Evolutionary conservation across 2,797 vertebrate species (phyloP).

Genomic region (Echeneis naucrates): DNA sequence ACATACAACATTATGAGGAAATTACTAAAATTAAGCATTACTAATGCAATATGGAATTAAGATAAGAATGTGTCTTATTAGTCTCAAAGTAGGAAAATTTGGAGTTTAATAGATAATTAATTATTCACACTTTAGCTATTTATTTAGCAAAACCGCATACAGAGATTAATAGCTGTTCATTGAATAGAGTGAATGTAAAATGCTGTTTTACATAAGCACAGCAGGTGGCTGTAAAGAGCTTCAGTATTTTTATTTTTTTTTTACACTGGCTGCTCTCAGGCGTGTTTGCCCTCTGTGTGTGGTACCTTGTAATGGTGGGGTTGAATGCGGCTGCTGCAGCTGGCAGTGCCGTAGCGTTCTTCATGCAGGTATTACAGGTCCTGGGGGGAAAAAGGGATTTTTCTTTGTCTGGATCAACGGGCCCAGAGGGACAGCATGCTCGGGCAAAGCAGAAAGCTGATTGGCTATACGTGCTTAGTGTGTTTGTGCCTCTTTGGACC

Average conservation of each 20-base stretch:
- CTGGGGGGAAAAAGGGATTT: slow-evolving; percentile 59
- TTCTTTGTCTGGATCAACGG: slow-evolving; percentile 71
- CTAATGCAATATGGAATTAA: slow-evolving; percentile 1
- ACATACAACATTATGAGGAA: not conserved
- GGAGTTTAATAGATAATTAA: slow-evolving; percentile 10
- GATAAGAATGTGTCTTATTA: not conserved
- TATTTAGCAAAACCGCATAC: not conserved
- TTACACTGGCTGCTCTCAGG: slow-evolving; percentile 32
- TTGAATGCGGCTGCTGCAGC: slow-evolving; percentile 62
- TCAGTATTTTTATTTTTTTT: slow-evolving; percentile 42
- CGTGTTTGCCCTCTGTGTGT: slow-evolving; percentile 51
- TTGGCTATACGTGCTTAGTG: slow-evolving; percentile 79
- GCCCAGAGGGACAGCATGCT: slow-evolving; percentile 69
- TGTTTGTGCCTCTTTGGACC: slow-evolving; percentile 67
- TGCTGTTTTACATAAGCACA: slow-evolving; percentile 73
- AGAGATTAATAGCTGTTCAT: not conserved
- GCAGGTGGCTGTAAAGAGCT: slow-evolving; percentile 84
- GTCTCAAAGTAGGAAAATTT: not conserved
- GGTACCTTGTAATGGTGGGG: slow-evolving; percentile 42
- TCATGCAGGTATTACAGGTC: slow-evolving; percentile 80
- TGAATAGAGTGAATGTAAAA: not conserved
- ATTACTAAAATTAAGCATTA: slow-evolving; percentile 4
- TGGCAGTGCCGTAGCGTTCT: slow-evolving; percentile 60
- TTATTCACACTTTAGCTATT: not conserved
- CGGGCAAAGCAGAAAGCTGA: slow-evolving; percentile 76